Evolutionary conservation across 2,113 vertebrate genomes (phyloP).

Genomic region (Ceyx margarethae): DNA sequence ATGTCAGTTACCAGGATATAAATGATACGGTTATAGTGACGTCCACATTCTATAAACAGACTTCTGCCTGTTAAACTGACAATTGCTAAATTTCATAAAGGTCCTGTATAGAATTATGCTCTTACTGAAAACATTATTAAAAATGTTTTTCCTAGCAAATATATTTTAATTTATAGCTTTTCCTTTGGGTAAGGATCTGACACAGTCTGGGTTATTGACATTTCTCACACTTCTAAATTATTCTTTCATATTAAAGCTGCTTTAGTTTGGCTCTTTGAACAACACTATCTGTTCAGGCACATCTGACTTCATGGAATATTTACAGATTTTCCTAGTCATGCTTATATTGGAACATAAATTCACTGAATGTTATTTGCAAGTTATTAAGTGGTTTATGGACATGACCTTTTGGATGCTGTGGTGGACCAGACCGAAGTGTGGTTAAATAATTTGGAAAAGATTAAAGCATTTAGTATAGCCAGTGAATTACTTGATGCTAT

Average conservation of each 20-base stretch:
- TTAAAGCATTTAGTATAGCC: background rate
- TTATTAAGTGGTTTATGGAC: background rate
- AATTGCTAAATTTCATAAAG: background rate
- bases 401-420: background rate
- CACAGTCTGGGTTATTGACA: background rate
- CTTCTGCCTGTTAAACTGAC: background rate
- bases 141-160: background rate
- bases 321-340: background rate
- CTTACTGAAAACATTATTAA: background rate
- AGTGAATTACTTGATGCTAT: background rate
- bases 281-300: background rate
- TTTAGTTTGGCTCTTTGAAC: background rate
- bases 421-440: background rate
- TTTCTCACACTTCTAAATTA: background rate
- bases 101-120: background rate
- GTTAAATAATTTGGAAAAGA: slow-evolving; percentile 25
- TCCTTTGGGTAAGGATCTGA: background rate
- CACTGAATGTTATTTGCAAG: background rate
- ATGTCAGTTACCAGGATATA: background rate
- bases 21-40: background rate
- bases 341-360: background rate
- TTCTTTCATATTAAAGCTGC: background rate
- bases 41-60: background rate
- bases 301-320: background rate
- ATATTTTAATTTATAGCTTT: background rate